Conservation (phyloP, 2,113 vertebrate species). For the Spilogale gracilis region DNA sequence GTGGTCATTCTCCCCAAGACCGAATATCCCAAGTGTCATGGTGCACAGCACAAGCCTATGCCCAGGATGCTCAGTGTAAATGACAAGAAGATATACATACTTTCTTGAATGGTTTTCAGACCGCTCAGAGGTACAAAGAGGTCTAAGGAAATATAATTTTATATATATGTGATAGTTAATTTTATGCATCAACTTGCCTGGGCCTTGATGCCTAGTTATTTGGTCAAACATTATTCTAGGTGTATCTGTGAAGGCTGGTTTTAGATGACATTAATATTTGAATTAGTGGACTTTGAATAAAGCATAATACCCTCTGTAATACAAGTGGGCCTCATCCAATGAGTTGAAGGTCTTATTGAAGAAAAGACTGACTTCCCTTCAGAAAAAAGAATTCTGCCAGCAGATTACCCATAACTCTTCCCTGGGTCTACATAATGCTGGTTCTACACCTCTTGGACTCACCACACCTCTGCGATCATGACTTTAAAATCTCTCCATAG, state of each 20-base stretch:
- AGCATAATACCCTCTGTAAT: not conserved
- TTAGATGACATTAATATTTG: not conserved
- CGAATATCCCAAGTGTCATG: not conserved
- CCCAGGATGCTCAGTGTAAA: accelerated
- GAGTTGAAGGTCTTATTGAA: not conserved
- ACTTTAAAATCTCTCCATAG: not conserved
- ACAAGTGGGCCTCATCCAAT: not conserved
- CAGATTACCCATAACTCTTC: not conserved
- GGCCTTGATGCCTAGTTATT: not conserved
- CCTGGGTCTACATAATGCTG: not conserved
- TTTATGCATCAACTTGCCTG: not conserved
- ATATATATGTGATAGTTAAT: not conserved
- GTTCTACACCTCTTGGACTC: not conserved
- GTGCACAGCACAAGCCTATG: accelerated
- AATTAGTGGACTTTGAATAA: not conserved
- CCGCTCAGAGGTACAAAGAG: not conserved
- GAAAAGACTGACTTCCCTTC: not conserved
- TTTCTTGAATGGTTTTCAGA: not conserved
- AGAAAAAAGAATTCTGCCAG: not conserved
- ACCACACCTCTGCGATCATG: not conserved
- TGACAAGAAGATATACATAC: accelerated
- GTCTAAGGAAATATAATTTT: not conserved
- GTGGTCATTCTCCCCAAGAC: not conserved
- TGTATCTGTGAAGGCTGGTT: not conserved
- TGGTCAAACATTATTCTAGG: not conserved